phyloP scores from a whole-genome alignment of 2,797 vertebrate genomes.

The Acanthis flammea region DNA sequence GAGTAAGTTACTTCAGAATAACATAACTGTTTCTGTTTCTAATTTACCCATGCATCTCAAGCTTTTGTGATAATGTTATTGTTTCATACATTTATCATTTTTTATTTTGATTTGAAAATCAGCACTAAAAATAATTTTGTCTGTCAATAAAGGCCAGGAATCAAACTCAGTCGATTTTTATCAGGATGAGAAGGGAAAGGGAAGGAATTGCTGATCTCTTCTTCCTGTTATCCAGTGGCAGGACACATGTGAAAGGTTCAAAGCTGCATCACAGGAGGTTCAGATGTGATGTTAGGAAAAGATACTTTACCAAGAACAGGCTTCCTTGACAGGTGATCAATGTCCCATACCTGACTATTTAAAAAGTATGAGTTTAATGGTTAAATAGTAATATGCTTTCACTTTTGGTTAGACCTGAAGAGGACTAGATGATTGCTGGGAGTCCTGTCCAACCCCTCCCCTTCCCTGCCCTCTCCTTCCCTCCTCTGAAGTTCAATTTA shows the following conservation, averaged over 20 bases:
- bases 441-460: neutral
- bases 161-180: neutral
- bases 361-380: neutral
- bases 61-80: neutral
- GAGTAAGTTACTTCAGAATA: neutral
- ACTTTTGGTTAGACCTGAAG: neutral
- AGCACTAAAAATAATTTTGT: neutral
- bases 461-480: neutral
- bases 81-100: neutral
- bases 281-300: neutral
- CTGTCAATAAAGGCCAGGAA: neutral
- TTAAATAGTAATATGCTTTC: neutral
- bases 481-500: neutral
- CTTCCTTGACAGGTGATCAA: neutral
- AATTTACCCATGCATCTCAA: neutral
- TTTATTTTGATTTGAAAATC: neutral
- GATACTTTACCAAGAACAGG: neutral
- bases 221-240: neutral
- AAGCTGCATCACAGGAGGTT: neutral
- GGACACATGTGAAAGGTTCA: fast-evolving
- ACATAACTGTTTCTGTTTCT: neutral
- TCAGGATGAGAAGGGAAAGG: neutral
- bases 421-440: neutral
- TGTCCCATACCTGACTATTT: neutral
- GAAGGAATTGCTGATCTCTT: neutral